A percentile compares a stretch with the other conserved stretches of the same genome.
phyloP scores from a whole-genome alignment of 2,113 vertebrate species.

The Boulengeromyrus knoepffleri region DNA sequence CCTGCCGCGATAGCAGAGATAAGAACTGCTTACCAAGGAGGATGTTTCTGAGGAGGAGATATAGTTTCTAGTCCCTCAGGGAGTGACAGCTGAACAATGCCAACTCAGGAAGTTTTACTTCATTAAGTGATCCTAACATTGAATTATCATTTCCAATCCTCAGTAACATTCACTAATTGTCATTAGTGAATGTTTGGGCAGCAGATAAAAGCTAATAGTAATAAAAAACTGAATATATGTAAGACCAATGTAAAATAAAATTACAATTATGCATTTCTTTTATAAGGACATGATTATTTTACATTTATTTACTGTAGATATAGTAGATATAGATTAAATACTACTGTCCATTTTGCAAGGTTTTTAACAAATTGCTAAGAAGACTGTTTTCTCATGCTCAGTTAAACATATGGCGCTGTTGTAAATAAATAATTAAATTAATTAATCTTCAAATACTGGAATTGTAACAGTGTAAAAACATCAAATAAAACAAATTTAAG shows the following conservation, averaged over 20 bases:
- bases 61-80: slow-evolving; percentile 90
- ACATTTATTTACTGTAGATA: neutral
- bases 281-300: neutral
- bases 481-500: neutral
- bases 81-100: slow-evolving; percentile 88
- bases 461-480: neutral
- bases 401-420: neutral
- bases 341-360: neutral
- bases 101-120: slow-evolving; percentile 98
- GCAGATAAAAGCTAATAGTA: slow-evolving; percentile 57
- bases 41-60: slow-evolving; percentile 96
- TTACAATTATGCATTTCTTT: neutral
- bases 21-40: slow-evolving; percentile 97
- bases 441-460: neutral
- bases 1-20: slow-evolving; percentile 86
- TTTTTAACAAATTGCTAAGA: neutral
- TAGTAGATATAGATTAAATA: neutral
- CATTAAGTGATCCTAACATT: slow-evolving; percentile 97
- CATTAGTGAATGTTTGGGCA: slow-evolving; percentile 69
- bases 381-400: neutral
- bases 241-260: neutral
- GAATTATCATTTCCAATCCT: slow-evolving; percentile 88
- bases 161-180: slow-evolving; percentile 78
- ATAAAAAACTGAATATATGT: neutral
- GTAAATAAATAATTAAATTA: neutral